phyloP scores from a whole-genome alignment of 1,140 invertebrate genomes.

The Calliphora vicina region DNA sequence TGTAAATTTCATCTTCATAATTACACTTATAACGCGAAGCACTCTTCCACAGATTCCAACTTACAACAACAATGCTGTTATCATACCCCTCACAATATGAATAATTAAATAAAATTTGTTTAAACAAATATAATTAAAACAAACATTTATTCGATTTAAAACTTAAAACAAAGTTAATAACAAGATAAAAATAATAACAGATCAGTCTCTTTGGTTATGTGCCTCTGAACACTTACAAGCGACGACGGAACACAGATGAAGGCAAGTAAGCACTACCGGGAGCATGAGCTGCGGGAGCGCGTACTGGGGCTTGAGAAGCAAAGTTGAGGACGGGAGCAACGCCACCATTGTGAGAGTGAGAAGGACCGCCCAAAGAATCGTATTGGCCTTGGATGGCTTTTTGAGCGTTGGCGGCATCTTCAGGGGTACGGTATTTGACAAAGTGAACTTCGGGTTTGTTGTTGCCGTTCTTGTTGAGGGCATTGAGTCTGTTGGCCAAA shows the following conservation, averaged over 20 bases:
- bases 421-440: slow-evolving; percentile 58
- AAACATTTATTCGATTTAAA: background rate
- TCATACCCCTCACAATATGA: no score
- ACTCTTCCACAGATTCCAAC: no score
- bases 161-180: background rate
- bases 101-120: no score
- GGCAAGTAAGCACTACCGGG: slow-evolving; percentile 57
- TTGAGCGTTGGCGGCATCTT: slow-evolving; percentile 57
- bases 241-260: slow-evolving; percentile 52
- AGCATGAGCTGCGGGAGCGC: slow-evolving; percentile 37
- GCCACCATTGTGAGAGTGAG: slow-evolving; percentile 50
- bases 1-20: no score
- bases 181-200: background rate
- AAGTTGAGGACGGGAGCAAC: slow-evolving; percentile 56
- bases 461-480: slow-evolving; percentile 46
- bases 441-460: slow-evolving; percentile 57
- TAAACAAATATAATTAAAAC: no score
- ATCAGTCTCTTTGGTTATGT: background rate
- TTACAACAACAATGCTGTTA: no score
- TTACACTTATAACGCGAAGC: no score
- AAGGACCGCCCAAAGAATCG: slow-evolving; percentile 53
- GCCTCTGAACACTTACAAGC: background rate
- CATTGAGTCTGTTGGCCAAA: slow-evolving; percentile 52
- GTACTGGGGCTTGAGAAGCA: slow-evolving; percentile 47
- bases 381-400: slow-evolving; percentile 55